Conservation (phyloP, 1,140 invertebrate species). For the Lepidotrigona ventralis region DNA sequence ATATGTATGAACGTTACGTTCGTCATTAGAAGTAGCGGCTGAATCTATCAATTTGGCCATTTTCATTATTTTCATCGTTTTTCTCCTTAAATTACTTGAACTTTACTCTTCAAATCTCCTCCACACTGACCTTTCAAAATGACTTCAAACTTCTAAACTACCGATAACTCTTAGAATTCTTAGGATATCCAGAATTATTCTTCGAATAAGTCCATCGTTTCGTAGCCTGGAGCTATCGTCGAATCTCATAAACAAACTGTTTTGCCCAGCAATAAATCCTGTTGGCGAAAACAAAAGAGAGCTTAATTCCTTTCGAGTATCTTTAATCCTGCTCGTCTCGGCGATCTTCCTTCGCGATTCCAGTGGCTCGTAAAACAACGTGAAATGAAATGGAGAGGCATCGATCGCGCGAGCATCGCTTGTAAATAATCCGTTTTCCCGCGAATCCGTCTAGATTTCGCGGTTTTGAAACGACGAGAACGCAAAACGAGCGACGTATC, state of each 20-base stretch:
- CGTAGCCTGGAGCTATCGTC: neutral
- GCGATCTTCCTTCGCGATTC: neutral
- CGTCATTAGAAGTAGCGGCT: too few relatives aligned
- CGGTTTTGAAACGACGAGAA: too few relatives aligned
- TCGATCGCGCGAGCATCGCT: neutral
- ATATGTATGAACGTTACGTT: too few relatives aligned
- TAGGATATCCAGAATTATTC: neutral
- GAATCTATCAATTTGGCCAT: neutral
- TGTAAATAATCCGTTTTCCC: neutral
- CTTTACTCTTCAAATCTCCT: too few relatives aligned
- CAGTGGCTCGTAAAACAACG: neutral
- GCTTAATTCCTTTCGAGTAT: too few relatives aligned
- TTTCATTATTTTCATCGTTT: neutral
- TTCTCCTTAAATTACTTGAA: neutral
- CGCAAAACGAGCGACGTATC: too few relatives aligned
- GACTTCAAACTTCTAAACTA: neutral
- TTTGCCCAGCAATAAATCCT: neutral
- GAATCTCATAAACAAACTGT: neutral
- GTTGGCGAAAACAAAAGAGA: neutral
- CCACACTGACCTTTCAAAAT: neutral
- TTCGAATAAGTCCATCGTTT: neutral
- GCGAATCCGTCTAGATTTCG: conserved; percentile 3
- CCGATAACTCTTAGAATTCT: neutral
- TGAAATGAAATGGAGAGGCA: neutral
- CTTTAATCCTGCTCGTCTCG: neutral